phyloP scores from a whole-genome alignment of 2,113 vertebrate species.

The Xiphias gladius region DNA sequence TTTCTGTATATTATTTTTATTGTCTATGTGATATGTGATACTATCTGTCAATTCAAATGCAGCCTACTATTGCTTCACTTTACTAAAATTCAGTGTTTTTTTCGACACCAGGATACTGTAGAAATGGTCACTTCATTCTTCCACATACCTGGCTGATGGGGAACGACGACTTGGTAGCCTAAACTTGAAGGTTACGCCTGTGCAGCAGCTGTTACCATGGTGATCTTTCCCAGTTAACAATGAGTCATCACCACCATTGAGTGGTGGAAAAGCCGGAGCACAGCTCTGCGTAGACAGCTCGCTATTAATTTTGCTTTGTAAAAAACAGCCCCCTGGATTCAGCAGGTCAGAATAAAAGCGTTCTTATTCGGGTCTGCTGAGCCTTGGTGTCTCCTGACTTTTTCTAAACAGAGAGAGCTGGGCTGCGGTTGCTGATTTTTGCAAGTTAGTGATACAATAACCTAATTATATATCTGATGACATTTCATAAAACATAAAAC shows the following conservation, averaged over 20 bases:
- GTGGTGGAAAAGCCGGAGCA: neutral
- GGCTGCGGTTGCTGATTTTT: neutral
- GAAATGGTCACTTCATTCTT: neutral
- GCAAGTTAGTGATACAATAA: neutral
- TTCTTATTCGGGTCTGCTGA: neutral
- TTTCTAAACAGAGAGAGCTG: neutral
- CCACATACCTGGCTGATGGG: neutral
- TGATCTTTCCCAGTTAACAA: slow-evolving; percentile 9
- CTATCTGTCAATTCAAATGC: no score
- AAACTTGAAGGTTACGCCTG: neutral
- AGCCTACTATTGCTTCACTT: no score
- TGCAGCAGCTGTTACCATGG: slow-evolving; percentile 36
- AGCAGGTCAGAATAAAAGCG: neutral
- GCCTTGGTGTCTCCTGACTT: neutral
- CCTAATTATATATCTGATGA: slow-evolving; percentile 12
- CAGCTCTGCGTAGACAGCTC: neutral
- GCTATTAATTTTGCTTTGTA: slow-evolving; percentile 2
- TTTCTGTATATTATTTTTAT: no score
- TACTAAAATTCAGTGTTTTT: neutral
- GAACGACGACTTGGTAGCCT: neutral
- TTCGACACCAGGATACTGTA: neutral
- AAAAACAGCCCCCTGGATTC: neutral
- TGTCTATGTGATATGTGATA: neutral
- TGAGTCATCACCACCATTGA: neutral
- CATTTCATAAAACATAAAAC: neutral